phyloP scores from a whole-genome alignment of 2,113 vertebrate species.

The Phasianus colchicus region DNA sequence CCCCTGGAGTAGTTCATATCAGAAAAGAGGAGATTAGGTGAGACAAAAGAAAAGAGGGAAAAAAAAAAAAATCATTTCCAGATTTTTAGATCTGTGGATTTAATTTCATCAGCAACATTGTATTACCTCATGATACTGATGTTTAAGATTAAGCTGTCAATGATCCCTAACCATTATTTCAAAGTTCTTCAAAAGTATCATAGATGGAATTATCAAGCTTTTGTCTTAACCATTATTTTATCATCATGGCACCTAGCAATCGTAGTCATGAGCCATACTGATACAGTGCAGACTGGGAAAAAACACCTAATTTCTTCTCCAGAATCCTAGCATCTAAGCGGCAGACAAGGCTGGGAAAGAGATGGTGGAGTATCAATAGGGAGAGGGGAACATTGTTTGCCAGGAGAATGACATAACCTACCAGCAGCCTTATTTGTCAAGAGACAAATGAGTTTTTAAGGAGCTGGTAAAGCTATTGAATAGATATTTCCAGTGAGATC shows the following conservation, averaged over 20 bases:
- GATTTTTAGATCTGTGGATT: too few relatives aligned
- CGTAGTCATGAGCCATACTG: background rate
- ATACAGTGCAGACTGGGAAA: background rate
- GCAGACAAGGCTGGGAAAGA: background rate
- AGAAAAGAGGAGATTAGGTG: background rate
- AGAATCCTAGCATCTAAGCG: background rate
- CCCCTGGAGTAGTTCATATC: background rate
- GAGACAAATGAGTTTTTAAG: background rate
- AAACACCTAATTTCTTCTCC: background rate
- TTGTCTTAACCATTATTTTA: background rate
- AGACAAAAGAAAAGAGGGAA: background rate
- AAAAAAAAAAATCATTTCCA: background rate
- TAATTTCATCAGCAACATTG: too few relatives aligned
- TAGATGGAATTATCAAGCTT: background rate
- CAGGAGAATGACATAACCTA: background rate
- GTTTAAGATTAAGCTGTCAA: background rate
- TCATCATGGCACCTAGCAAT: background rate
- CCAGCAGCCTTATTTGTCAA: background rate
- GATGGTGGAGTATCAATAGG: background rate
- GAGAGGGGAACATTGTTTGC: rapidly evolving
- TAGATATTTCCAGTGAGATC: background rate
- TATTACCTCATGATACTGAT: background rate
- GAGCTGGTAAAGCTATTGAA: background rate
- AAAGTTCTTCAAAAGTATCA: background rate
- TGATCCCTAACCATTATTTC: background rate